Base-by-base conservation (phyloP, 2,888 invertebrate genomes). In the Prosapia bicincta region DNA sequence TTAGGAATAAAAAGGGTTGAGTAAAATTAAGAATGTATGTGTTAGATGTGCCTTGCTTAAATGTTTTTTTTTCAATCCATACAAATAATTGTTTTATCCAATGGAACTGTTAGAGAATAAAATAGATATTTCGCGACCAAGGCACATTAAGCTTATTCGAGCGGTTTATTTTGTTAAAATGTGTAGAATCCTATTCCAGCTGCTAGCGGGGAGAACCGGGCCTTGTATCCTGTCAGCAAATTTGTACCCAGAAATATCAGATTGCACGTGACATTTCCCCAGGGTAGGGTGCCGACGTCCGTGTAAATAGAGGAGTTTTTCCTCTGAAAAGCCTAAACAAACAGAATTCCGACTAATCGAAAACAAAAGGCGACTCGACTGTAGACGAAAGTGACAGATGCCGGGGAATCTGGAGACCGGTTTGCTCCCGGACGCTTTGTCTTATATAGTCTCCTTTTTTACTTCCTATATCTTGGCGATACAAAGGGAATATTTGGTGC, bases 301-400 rank as follows among this genome's bases (percentile, higher is more conserved):
- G 20, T 20, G 54, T 54, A n/a, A 54, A 54, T 54, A 54, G 20
- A 5, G 5, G 54, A 54, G 54, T 54, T 54, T 54, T 54, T 54
- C 54, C 54, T 54, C 54, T 20, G 54, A 20, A 54, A 54, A 20
- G 3, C 54, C 54, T 54, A 54, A 54, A 54, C 54, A 54, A 54
- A 54, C 54, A 54, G 54, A 54, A 54, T 20, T 54, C 54, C 54
- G 54, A 54, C 54, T 54, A 20, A 54, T 54, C 54, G 54, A 54
- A 54, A 54, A 54, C 54, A 54, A 54, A 54, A 54, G 54, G 54
- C n/a, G 54, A 54, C n/a, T n/a, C n/a, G n/a, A n/a, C n/a, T n/a
- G n/a, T n/a, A n/a, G 2, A 20, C 54, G 54, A 54, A 54, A 54
- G 54, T 54, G 54, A 54, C 54, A 54, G 54, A 54, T 54, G 54